Evolutionary conservation across 2,113 vertebrate species (phyloP).

Genomic region (Enhydra lutris): DNA sequence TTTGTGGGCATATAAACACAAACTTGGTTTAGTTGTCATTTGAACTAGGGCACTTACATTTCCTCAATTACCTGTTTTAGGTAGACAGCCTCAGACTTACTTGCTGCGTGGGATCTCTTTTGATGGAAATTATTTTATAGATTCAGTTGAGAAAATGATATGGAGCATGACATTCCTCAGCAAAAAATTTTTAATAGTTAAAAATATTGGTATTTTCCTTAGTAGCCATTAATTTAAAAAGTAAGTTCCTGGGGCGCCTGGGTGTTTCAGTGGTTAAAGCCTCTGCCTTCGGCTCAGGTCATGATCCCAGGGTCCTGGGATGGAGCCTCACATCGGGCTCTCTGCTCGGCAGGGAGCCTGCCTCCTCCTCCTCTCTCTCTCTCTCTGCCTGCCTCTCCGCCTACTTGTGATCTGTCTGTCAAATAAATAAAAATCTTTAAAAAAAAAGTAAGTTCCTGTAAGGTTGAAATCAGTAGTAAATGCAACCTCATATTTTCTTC

Average conservation of each 20-base stretch:
- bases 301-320: too few relatives aligned
- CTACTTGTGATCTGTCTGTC: too few relatives aligned
- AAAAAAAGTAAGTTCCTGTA: neutral
- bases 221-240: neutral
- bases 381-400: too few relatives aligned
- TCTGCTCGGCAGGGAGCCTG: too few relatives aligned
- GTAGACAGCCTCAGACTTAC: neutral
- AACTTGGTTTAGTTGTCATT: neutral
- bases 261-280: too few relatives aligned
- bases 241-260: neutral
- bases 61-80: neutral
- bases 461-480: neutral
- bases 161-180: neutral
- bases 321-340: too few relatives aligned
- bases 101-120: neutral
- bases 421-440: too few relatives aligned
- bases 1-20: neutral
- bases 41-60: neutral
- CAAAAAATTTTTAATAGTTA: neutral
- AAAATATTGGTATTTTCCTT: neutral
- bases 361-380: too few relatives aligned
- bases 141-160: neutral
- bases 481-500: neutral
- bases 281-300: too few relatives aligned
- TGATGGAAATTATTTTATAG: neutral